Percentiles rank a stretch among this genome's conserved stretches.
Evolutionary conservation across 2,797 vertebrate genomes (phyloP).

Genomic region (Percopsis omiscomaycus): DNA sequence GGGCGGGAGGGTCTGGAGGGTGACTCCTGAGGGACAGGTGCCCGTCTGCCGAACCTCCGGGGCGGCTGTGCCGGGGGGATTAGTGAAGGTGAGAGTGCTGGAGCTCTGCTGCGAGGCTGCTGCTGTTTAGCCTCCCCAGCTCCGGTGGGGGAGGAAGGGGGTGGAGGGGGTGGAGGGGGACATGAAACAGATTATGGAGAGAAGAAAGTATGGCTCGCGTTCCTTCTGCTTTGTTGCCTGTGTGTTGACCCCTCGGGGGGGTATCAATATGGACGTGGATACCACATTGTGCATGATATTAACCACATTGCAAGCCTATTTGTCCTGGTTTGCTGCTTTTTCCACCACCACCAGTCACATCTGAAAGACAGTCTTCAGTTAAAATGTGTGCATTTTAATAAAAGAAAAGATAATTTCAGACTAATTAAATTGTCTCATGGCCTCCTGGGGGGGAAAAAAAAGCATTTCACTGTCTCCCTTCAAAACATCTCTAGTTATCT

Average conservation of each 20-base stretch:
- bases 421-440: no score
- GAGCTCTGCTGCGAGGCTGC: constrained; percentile 54
- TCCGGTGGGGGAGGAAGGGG: constrained; percentile 30
- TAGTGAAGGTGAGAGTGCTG: constrained; percentile 65
- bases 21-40: constrained; percentile 63
- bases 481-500: no score
- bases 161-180: constrained; percentile 21
- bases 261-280: constrained; percentile 59
- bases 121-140: constrained; percentile 67
- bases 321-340: constrained; percentile 36
- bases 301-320: constrained; percentile 42
- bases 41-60: constrained; percentile 64
- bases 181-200: background rate
- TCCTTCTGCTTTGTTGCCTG: constrained; percentile 66
- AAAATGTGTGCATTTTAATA: no score
- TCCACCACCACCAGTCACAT: constrained; percentile 23
- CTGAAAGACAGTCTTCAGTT: no score
- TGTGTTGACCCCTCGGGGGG: constrained; percentile 65
- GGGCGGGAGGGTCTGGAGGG: background rate
- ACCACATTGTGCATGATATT: constrained; percentile 59
- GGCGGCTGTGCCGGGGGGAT: constrained; percentile 58
- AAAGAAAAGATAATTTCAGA: no score
- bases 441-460: no score
- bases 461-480: no score
- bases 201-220: constrained; percentile 45